phyloP scores from a whole-genome alignment of 1,140 invertebrate species.

The Amyelois transitella region DNA sequence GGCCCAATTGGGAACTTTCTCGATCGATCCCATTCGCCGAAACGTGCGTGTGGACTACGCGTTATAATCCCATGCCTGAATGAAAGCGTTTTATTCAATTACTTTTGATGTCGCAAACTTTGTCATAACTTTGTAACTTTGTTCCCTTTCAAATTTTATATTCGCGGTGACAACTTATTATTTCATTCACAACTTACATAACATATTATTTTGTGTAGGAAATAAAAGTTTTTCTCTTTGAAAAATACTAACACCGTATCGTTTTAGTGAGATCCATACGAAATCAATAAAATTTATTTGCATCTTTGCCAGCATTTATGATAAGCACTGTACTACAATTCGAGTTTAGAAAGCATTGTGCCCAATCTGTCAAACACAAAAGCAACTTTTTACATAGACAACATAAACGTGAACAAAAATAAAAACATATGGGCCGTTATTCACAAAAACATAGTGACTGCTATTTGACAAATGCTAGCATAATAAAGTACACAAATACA shows the following conservation, averaged over 20 bases:
- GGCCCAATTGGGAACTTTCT: conserved; percentile 6
- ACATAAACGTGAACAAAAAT: neutral
- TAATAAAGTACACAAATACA: too few relatives aligned
- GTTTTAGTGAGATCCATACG: too few relatives aligned
- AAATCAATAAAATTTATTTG: neutral
- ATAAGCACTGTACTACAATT: neutral
- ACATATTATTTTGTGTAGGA: too few relatives aligned
- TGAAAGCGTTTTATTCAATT: neutral
- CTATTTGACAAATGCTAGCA: neutral
- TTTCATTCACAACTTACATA: too few relatives aligned
- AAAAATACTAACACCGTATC: too few relatives aligned
- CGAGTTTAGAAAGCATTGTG: neutral
- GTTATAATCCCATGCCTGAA: neutral
- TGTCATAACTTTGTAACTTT: neutral
- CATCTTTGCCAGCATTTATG: neutral
- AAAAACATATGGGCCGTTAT: neutral
- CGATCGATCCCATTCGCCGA: conserved; percentile 14
- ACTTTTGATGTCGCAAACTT: neutral
- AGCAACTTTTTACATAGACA: neutral
- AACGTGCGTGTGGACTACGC: neutral
- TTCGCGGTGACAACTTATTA: neutral
- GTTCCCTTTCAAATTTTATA: neutral
- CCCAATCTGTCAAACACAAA: neutral
- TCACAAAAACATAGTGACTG: neutral
- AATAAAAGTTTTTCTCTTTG: too few relatives aligned